Conservation (phyloP, 2,113 vertebrate genomes). For the Jacana jacana region DNA sequence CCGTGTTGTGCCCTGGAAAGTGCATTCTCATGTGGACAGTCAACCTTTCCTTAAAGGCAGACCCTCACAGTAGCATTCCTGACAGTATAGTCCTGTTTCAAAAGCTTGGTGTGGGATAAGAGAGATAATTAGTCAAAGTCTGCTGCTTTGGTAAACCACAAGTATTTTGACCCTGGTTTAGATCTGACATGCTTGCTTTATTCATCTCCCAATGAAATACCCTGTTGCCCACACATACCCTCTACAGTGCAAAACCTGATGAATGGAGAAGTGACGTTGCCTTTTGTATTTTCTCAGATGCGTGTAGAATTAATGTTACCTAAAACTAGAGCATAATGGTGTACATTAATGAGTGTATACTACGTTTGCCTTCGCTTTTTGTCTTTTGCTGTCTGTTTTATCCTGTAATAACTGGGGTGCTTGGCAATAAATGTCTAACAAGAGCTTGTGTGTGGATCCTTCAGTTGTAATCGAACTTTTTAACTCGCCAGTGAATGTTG, state of each 20-base stretch:
- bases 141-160: not conserved
- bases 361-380: not conserved
- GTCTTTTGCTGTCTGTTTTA: not conserved
- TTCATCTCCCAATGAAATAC: not conserved
- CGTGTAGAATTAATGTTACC: not conserved
- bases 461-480: not conserved
- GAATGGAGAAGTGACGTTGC: fast-evolving
- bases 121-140: not conserved
- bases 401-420: not conserved
- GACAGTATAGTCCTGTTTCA: not conserved
- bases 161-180: not conserved
- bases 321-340: not conserved
- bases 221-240: not conserved
- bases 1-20: not conserved
- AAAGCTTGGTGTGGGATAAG: not conserved
- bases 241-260: not conserved
- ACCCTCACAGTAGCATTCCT: not conserved
- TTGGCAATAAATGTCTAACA: not conserved
- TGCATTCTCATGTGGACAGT: not conserved
- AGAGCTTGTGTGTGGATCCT: not conserved
- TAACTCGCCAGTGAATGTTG: not conserved
- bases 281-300: not conserved
- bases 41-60: not conserved
- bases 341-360: not conserved
- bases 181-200: not conserved